These are phyloP conservation scores for Strongylocentrotus purpuratus DNA, from an alignment of 35 echinoderm and acorn worm genomes.

Conservation along the genomic window DNA sequence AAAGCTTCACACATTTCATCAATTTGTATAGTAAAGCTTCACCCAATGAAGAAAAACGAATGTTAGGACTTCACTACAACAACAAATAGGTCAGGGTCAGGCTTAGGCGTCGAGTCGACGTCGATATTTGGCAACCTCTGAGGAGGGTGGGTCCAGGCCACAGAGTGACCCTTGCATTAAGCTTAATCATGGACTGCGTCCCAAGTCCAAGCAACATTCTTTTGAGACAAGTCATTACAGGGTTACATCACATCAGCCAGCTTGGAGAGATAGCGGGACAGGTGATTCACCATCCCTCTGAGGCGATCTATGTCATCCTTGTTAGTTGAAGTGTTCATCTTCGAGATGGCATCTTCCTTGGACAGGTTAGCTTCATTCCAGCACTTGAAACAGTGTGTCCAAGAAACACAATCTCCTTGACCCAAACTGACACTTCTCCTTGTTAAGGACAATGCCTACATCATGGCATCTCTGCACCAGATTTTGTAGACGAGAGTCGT, in stretches of 20 bases:
- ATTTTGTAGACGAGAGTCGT: constrained; percentile 24
- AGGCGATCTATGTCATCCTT: constrained; percentile 41
- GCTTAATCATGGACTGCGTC: too few species aligned
- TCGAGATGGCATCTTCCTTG: constrained; percentile 57
- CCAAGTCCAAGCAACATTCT: too few species aligned
- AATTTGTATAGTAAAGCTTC: too few species aligned
- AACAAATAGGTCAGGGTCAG: too few species aligned
- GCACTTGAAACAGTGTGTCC: constrained; percentile 62
- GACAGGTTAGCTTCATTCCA: constrained; percentile 48
- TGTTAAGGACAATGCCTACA: constrained; percentile 64
- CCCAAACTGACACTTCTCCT: constrained; percentile 68
- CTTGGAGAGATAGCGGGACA: constrained; percentile 31
- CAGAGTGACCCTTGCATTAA: too few species aligned
- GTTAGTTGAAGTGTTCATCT: constrained; percentile 34
- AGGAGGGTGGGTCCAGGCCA: too few species aligned
- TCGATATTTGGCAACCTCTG: too few species aligned
- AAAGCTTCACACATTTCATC: too few species aligned
- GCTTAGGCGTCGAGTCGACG: too few species aligned
- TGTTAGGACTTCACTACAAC: too few species aligned
- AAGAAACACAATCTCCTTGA: constrained; percentile 49
- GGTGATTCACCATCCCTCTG: background rate
- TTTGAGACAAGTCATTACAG: background rate
- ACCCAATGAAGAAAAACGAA: too few species aligned
- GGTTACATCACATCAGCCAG: constrained; percentile 30
- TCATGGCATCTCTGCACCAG: constrained; percentile 61